A percentile compares a stretch with the other conserved stretches of the same genome.
Evolutionary conservation across 35 echinoderm and acorn worm species (phyloP).

Genomic region (Acanthaster planci): DNA sequence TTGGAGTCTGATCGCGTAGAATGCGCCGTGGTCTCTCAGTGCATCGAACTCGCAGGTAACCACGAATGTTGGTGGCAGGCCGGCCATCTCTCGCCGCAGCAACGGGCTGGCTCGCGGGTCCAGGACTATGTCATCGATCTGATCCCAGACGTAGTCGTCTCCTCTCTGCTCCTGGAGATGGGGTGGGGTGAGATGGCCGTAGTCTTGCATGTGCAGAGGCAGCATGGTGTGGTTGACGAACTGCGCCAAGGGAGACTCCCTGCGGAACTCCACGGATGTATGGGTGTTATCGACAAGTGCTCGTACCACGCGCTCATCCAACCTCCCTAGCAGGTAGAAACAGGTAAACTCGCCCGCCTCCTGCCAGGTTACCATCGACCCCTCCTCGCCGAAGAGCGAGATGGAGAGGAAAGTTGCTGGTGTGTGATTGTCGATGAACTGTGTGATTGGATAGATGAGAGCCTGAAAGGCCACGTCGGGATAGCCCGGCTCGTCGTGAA

Average conservation of each 20-base stretch:
- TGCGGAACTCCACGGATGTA: not conserved
- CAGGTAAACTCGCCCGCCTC: conserved; percentile 50
- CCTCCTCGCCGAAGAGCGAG: conserved; percentile 7
- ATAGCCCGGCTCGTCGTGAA: conserved; percentile 39
- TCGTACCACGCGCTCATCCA: not conserved
- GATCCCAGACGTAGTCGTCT: conserved; percentile 35
- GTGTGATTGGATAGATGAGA: conserved; percentile 64
- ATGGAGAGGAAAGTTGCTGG: not conserved
- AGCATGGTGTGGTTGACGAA: conserved; percentile 35
- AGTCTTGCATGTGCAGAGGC: conserved; percentile 1
- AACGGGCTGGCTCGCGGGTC: conserved; percentile 48
- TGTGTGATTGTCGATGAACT: conserved; percentile 61
- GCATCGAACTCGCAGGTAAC: conserved; percentile 59
- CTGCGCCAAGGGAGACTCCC: not conserved
- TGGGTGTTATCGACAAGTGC: conserved; percentile 20
- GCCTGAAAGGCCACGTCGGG: conserved; percentile 56
- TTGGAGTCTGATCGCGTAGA: conserved; percentile 46
- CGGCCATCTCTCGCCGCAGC: conserved; percentile 32
- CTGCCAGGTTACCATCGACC: conserved; percentile 24
- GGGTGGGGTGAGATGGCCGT: not conserved
- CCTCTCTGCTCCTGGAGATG: conserved; percentile 13
- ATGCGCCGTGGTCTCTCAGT: conserved; percentile 50
- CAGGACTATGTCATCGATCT: conserved; percentile 24
- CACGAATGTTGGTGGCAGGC: conserved; percentile 61
- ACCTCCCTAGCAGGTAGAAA: conserved; percentile 39